phyloP scores from a whole-genome alignment of 2,888 invertebrate genomes.

The Sipunculus nudus region DNA sequence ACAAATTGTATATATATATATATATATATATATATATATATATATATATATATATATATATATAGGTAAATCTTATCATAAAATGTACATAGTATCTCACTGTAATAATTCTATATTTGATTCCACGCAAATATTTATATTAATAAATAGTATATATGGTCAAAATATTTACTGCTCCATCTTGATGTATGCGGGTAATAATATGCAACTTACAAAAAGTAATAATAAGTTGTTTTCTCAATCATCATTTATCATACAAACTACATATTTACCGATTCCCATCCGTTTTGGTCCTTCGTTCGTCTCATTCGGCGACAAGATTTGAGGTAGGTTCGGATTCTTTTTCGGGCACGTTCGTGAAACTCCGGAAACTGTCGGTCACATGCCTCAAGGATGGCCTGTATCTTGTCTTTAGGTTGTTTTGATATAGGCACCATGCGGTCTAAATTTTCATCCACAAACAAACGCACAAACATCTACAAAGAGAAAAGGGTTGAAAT shows the following conservation, averaged over 20 bases:
- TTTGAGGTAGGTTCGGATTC: constrained; percentile 94
- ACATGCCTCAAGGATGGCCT: constrained; percentile 96
- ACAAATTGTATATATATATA: not conserved
- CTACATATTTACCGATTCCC: constrained; percentile 85
- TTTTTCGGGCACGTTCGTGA: constrained; percentile 91
- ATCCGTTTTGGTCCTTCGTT: constrained; percentile 80
- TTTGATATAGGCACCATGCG: constrained; percentile 96
- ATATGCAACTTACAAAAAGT: too few species aligned
- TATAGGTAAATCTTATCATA: too few species aligned
- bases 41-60: constrained; percentile 7
- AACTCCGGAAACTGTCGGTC: constrained; percentile 97
- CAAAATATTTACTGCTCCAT: too few species aligned
- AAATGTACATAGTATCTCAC: too few species aligned
- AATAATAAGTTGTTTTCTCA: too few species aligned
- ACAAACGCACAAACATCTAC: constrained; percentile 96
- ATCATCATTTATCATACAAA: too few species aligned
- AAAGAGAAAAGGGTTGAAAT: constrained; percentile 30
- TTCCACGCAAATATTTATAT: too few species aligned
- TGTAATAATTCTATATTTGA: too few species aligned
- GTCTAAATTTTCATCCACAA: constrained; percentile 96
- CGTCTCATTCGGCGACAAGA: constrained; percentile 94
- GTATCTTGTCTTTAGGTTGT: constrained; percentile 97
- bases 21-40: constrained; percentile 5
- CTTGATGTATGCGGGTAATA: too few species aligned
- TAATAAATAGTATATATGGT: too few species aligned